phyloP scores from a whole-genome alignment of 1,140 invertebrate species.

The Mercenaria mercenaria region DNA sequence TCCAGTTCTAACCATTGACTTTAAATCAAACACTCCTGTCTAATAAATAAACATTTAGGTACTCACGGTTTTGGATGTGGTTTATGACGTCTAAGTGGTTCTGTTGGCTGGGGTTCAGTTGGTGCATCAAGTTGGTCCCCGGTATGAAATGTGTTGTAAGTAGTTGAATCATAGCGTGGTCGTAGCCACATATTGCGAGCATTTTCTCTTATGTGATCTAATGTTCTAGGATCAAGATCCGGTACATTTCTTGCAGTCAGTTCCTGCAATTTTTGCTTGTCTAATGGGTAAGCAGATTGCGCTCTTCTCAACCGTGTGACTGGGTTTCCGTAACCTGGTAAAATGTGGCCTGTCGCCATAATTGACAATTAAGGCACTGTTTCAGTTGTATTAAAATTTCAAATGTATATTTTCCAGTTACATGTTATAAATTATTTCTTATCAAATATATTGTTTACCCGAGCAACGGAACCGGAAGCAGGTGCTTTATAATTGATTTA shows the following conservation, averaged over 20 bases:
- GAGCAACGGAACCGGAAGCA: constrained; percentile 50
- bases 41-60: too few relatives aligned
- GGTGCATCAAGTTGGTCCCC: constrained; percentile 69
- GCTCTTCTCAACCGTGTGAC: constrained; percentile 76
- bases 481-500: constrained; percentile 42
- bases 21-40: too few relatives aligned
- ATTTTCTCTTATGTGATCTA: constrained; percentile 73
- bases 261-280: constrained; percentile 74
- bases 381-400: background rate
- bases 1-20: too few relatives aligned
- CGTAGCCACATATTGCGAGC: constrained; percentile 77
- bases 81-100: constrained; percentile 78
- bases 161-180: constrained; percentile 70
- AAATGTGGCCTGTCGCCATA: constrained; percentile 82
- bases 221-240: constrained; percentile 67
- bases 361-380: background rate
- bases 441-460: constrained; percentile 31
- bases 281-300: constrained; percentile 77
- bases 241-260: constrained; percentile 66
- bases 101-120: constrained; percentile 72
- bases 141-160: constrained; percentile 74
- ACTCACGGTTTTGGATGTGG: constrained; percentile 83
- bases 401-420: background rate
- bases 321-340: constrained; percentile 82
- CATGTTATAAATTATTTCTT: background rate